Evolutionary conservation across 1,140 invertebrate species (phyloP), one percentile per base, ranked within the genome.

Genomic region (Drosophila lacteicornis): DNA sequence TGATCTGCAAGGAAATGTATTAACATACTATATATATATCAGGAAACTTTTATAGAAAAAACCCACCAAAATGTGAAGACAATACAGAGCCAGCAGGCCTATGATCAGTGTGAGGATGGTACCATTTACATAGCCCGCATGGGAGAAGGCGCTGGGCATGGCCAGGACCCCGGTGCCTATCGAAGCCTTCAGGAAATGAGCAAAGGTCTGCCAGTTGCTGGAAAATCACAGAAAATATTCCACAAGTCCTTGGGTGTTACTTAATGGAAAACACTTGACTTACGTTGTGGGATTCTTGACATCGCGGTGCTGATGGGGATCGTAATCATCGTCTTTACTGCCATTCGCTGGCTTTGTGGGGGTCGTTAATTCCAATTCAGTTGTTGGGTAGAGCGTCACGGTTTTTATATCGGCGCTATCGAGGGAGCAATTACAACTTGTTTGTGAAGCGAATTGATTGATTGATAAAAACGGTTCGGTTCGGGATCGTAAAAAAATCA

Each of bases 161-260:
- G 96, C 96, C 73, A 97, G 92, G 30, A 97, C 96, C 2, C 96
- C 96, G 0, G 96, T 97, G 13, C 96, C 96, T 60, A 97, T 93
- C 59, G 96, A 96, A 60, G 95, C 95, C 79, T 96, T 96, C 19
- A 96, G 87, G 47, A 96, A 92, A 69, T 96, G 95, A 19, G 96
- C 94, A 75, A 96, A 93, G 0, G 95, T 96, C 82, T 96, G 95
- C 36, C 91, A 87, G 83, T 96, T 95, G 33, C 95, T 96, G 45
- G 25, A 45, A 30, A 36, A 13, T 0, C 11, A 13, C 8, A 7
- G 6, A 8, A 27, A 30, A 36, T 5, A 25, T 40, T 61, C 38
- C 43, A 25, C 15, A n/a, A 50, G 50, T 27, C 15, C 59, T 46
- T n/a, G 19, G 15, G 1, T 55, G 38, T 56, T 56, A 56, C 45